Percentiles rank a stretch among this genome's conserved stretches.
phyloP scores from a whole-genome alignment of 2,113 vertebrate species.

The Cinclus cinclus region DNA sequence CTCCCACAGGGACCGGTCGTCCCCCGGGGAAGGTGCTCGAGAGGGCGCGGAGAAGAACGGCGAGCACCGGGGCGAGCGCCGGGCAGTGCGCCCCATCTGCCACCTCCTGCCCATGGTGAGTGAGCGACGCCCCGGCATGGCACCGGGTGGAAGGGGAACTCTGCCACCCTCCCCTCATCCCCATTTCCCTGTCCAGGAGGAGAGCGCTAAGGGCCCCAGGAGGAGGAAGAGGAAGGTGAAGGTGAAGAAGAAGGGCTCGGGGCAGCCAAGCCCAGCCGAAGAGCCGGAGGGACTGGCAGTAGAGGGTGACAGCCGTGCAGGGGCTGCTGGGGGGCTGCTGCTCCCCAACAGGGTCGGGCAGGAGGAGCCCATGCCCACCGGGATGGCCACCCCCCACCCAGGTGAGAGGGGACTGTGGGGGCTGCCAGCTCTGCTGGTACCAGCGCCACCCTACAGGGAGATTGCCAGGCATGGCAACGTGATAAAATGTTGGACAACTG shows the following conservation, averaged over 20 bases:
- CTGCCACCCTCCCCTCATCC: neutral
- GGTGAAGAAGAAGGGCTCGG: conserved; percentile 44
- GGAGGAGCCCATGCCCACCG: neutral
- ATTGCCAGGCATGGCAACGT: fast-evolving
- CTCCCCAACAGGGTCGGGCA: conserved; percentile 30
- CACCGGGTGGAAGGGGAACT: fast-evolving
- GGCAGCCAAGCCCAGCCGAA: neutral
- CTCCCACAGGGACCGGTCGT: neutral
- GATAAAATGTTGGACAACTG: fast-evolving
- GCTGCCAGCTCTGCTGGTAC: neutral
- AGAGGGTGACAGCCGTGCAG: conserved; percentile 52
- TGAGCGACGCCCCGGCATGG: fast-evolving
- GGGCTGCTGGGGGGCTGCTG: neutral
- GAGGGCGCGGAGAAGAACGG: conserved; percentile 38
- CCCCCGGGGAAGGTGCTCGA: conserved; percentile 14
- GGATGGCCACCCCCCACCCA: neutral
- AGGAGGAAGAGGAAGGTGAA: conserved; percentile 73
- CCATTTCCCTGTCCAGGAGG: conserved; percentile 40
- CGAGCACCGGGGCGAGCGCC: neutral
- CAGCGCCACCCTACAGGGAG: fast-evolving
- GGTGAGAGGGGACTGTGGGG: neutral
- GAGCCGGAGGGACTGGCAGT: neutral
- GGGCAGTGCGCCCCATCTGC: conserved; percentile 51
- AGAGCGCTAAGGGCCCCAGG: conserved; percentile 54
- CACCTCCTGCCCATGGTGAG: conserved; percentile 76